phyloP scores from a whole-genome alignment of 2,113 vertebrate genomes.

The Upupa epops region DNA sequence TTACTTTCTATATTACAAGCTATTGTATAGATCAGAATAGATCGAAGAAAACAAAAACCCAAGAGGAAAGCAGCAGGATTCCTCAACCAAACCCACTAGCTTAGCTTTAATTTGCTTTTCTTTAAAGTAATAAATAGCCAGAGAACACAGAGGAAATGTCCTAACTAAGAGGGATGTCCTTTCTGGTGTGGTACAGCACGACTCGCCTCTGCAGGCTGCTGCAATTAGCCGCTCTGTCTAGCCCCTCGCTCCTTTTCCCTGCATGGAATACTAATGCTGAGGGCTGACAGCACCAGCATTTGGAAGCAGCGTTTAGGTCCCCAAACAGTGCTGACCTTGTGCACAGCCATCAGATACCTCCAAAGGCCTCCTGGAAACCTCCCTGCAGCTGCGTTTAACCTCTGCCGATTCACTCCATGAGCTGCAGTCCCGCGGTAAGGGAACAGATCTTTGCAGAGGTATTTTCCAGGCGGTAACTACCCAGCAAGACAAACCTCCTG shows the following conservation, averaged over 20 bases:
- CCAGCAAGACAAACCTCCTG: not conserved
- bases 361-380: not conserved
- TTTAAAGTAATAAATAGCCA: not conserved
- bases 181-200: not conserved
- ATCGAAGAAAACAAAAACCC: not conserved
- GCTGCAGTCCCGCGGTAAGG: accelerated
- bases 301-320: not conserved
- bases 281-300: not conserved
- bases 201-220: slow-evolving; percentile 39
- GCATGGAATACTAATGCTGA: slow-evolving; percentile 36
- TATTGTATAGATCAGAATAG: not conserved
- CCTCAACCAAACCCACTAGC: not conserved
- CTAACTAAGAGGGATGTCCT: not conserved
- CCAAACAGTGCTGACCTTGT: not conserved
- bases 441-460: not conserved
- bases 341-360: not conserved
- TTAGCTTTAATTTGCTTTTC: not conserved
- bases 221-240: slow-evolving; percentile 8
- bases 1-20: not conserved
- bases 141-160: not conserved
- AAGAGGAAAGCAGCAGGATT: not conserved
- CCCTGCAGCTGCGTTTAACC: not conserved
- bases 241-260: not conserved
- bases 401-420: accelerated
- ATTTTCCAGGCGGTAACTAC: not conserved